A percentile compares a stretch with the other conserved stretches of the same genome.
These are phyloP conservation scores for Drosophila helvetica DNA, from an alignment of 2,888 invertebrate species.

Conservation along the genomic window DNA sequence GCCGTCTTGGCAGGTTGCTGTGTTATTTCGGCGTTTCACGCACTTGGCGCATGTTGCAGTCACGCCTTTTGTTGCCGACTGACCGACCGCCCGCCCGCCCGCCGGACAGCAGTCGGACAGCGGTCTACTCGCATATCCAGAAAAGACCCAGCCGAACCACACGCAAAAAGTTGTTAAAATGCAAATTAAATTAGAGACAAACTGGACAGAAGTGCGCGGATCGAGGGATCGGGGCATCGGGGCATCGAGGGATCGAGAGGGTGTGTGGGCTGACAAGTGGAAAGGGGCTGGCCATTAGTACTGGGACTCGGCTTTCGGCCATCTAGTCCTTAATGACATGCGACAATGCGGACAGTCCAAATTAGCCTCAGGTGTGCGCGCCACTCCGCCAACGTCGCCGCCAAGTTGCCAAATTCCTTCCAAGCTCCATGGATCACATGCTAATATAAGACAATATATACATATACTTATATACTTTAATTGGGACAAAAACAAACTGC, in stretches of 20 bases:
- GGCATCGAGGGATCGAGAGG: conserved; percentile 17
- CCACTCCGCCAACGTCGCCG: not conserved
- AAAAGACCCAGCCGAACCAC: conserved; percentile 58
- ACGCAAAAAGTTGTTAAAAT: conserved; percentile 82
- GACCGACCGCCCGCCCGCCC: not conserved
- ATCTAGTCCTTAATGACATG: conserved; percentile 53
- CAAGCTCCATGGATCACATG: not conserved
- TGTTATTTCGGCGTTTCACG: conserved; percentile 79
- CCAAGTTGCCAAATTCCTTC: not conserved
- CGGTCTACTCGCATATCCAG: conserved; percentile 48
- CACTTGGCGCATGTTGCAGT: conserved; percentile 80
- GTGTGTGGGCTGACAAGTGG: conserved; percentile 43
- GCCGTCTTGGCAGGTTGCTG: conserved; percentile 67
- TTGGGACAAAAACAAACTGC: too few relatives aligned
- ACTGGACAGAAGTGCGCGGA: conserved; percentile 50
- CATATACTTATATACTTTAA: too few relatives aligned
- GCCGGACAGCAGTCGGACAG: conserved; percentile 6
- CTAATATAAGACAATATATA: too few relatives aligned
- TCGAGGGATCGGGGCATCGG: too few relatives aligned
- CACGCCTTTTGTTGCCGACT: conserved; percentile 79
- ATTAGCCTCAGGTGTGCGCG: not conserved
- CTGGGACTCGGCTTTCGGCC: not conserved
- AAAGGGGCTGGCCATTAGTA: conserved; percentile 12
- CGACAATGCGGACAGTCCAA: conserved; percentile 1
- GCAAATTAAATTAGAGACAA: conserved; percentile 81